phyloP scores from a whole-genome alignment of 1,140 invertebrate species.

The Ceratoteleas bidentatus region DNA sequence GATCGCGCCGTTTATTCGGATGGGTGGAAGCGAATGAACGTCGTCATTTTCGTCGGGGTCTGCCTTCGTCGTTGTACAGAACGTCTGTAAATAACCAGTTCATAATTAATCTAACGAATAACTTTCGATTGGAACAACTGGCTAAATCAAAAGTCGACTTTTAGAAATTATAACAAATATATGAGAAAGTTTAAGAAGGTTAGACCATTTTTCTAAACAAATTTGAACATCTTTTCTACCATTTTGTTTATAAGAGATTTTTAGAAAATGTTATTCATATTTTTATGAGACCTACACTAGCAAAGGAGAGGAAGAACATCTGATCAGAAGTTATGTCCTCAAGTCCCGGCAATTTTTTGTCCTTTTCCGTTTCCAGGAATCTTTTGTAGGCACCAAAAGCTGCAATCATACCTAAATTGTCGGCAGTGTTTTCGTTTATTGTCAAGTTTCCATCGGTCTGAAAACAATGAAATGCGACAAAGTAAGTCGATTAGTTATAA shows the following conservation, averaged over 20 bases:
- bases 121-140: too few relatives aligned
- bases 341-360: constrained; percentile 35
- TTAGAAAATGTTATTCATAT: too few relatives aligned
- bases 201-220: too few relatives aligned
- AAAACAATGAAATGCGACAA: not conserved
- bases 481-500: not conserved
- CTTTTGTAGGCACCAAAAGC: constrained; percentile 39
- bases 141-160: too few relatives aligned
- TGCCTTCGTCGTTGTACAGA: constrained; percentile 18
- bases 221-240: too few relatives aligned
- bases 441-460: constrained; percentile 15
- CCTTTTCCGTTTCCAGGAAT: constrained; percentile 4
- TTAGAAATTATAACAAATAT: too few relatives aligned
- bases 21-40: constrained; percentile 22
- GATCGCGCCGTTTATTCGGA: constrained; percentile 35
- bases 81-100: constrained; percentile 21
- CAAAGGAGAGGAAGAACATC: constrained; percentile 46
- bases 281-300: constrained; percentile 20
- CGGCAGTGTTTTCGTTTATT: constrained; percentile 6
- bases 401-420: constrained; percentile 10
- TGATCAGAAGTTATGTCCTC: constrained; percentile 27
- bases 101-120: too few relatives aligned
- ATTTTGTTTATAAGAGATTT: too few relatives aligned
- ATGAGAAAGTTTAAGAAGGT: too few relatives aligned
- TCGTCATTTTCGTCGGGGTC: constrained; percentile 11